Evolutionary conservation across 2,797 vertebrate genomes (phyloP), one percentile per base, ranked within the genome.

Genomic region (Gymnoscopelus microlampas): DNA sequence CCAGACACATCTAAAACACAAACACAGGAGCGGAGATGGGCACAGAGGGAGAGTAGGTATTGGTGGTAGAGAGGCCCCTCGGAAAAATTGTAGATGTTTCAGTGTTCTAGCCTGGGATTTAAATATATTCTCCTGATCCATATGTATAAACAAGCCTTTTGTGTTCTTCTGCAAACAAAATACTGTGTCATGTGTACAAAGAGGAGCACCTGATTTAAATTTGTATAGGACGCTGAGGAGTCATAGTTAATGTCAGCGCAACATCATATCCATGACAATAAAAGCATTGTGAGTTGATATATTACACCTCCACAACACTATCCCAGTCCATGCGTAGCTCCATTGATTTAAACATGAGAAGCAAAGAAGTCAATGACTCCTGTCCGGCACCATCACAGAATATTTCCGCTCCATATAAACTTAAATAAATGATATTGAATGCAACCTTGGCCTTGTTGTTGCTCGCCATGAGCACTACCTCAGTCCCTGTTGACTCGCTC

Each of bases 371-470:
- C 78, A 84, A 76, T 81, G 85, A 74, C 78, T 87, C 79, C 71
- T 74, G 81, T 74, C 79, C 74, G 53, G 66, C 67, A 71, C 78
- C 76, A 79, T 74, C 6, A 48, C 71, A 58, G 75, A 74, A 71
- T 60, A 81, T 85, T 81, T 87, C 78, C 72, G 65, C 81, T 76
- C 83, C 82, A 81, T 85, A 79, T 74, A 78, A 85, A 80, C 74
- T 61, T 73, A 71, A 83, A 87, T 81, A 84, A 88, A 87, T 83
- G 79, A 74, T 76, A 80, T 70, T 55, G 81, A 85, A 79, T 66
- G 59, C 70, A 81, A 79, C 83, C 78, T 77, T 84, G 79, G 82
- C 75, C 79, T 68, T 35, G 66, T 70, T 76, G 77, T 79, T 77
- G 63, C 78, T 85, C 64, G 69, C 77, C 73, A 65, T 77, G 73